phyloP scores from a whole-genome alignment of 2,113 vertebrate species.

The Notiomystis cincta region DNA sequence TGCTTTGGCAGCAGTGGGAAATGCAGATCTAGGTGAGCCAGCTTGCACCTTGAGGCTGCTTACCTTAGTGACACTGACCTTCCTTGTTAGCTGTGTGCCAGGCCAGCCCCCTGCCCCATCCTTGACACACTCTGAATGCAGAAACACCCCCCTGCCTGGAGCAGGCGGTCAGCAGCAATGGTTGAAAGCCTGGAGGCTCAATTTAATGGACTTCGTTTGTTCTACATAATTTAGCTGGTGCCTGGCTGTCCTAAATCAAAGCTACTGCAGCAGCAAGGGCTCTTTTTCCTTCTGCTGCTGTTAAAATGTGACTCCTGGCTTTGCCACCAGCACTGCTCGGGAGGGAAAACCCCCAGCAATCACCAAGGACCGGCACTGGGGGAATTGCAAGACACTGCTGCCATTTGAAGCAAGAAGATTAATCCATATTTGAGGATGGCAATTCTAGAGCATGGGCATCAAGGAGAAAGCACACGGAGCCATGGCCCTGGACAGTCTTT shows the following conservation, averaged over 20 bases:
- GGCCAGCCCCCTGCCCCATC: accelerated
- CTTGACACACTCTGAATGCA: accelerated
- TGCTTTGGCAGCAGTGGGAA: neutral
- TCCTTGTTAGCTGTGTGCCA: accelerated
- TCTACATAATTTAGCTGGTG: neutral
- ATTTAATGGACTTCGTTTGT: neutral
- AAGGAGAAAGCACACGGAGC: accelerated
- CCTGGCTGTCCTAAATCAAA: neutral
- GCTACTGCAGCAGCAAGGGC: neutral
- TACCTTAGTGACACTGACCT: neutral
- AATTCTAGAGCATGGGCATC: accelerated
- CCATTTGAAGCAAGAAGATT: neutral
- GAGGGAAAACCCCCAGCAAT: neutral
- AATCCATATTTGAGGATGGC: neutral
- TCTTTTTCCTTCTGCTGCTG: neutral
- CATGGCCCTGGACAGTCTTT: accelerated
- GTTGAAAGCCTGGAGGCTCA: neutral
- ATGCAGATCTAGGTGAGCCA: neutral
- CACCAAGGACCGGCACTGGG: accelerated
- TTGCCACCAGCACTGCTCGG: neutral
- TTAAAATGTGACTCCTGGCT: neutral
- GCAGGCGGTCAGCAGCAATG: accelerated
- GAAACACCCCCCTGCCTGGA: neutral
- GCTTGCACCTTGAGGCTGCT: neutral
- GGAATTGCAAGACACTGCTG: neutral